These are phyloP conservation scores for Microtus pennsylvanicus DNA, from an alignment of 2,113 vertebrate genomes.

Conservation along the genomic window DNA sequence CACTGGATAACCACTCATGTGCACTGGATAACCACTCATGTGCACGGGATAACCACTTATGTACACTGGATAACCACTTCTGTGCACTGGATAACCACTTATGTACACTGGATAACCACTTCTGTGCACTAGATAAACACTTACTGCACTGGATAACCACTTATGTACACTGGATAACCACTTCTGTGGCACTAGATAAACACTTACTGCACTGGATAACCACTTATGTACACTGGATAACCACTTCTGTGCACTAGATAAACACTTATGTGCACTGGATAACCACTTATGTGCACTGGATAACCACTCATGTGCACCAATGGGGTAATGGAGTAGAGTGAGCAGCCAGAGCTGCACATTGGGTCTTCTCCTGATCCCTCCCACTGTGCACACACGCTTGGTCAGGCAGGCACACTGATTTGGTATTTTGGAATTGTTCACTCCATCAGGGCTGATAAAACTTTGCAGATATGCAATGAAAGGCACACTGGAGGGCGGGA, in stretches of 20 bases:
- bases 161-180: background rate
- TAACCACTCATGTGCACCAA: background rate
- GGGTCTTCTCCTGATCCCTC: background rate
- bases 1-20: too few relatives aligned
- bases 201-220: too few relatives aligned
- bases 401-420: background rate
- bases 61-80: background rate
- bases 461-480: background rate
- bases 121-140: background rate
- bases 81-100: background rate
- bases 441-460: background rate
- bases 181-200: too few relatives aligned
- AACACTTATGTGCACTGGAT: too few relatives aligned
- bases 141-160: background rate
- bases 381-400: background rate
- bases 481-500: background rate
- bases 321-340: background rate
- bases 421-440: background rate
- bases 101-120: too few relatives aligned
- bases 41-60: too few relatives aligned
- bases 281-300: background rate
- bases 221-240: too few relatives aligned
- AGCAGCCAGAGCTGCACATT: background rate
- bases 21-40: too few relatives aligned
- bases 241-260: too few relatives aligned